Conservation (phyloP, 2,888 invertebrate species). For the Phasia obesa region DNA sequence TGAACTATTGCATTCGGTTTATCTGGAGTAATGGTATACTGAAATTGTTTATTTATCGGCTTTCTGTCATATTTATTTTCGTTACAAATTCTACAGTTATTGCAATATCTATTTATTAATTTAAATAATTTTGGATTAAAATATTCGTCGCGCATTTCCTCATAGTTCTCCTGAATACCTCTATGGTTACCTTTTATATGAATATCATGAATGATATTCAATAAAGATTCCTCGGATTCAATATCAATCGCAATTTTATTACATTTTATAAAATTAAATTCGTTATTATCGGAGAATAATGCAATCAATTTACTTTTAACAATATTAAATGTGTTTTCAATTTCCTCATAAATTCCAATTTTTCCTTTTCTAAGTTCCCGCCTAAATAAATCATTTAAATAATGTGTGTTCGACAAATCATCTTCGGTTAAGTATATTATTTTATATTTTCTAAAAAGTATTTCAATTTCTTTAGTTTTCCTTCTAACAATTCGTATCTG, state of each 20-base stretch:
- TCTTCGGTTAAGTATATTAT: conserved; percentile 45
- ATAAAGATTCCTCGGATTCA: too few species aligned
- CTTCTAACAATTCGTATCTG: conserved; percentile 44
- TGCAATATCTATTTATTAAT: background rate
- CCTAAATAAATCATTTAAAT: conserved; percentile 51
- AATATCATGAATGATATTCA: conserved; percentile 24
- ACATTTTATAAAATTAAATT: conserved; percentile 1
- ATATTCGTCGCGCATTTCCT: conserved; percentile 1
- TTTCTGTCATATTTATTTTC: conserved; percentile 24
- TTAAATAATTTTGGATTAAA: background rate
- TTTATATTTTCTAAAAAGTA: conserved; percentile 53
- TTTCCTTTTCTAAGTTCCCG: conserved; percentile 40
- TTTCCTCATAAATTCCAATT: conserved; percentile 47
- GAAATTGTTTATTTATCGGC: conserved; percentile 15
- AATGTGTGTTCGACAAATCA: conserved; percentile 42
- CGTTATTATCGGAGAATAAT: background rate
- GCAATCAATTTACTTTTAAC: background rate
- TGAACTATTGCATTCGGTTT: conserved; percentile 57
- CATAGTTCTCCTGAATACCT: conserved; percentile 21
- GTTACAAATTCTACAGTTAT: conserved; percentile 10
- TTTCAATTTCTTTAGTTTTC: conserved; percentile 32
- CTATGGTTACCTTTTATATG: conserved; percentile 12
- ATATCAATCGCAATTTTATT: conserved; percentile 10
- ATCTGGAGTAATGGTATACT: conserved; percentile 17
- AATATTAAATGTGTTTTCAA: background rate